Base-by-base conservation (phyloP, 2,888 invertebrate genomes). In the Ischnura elegans region DNA sequence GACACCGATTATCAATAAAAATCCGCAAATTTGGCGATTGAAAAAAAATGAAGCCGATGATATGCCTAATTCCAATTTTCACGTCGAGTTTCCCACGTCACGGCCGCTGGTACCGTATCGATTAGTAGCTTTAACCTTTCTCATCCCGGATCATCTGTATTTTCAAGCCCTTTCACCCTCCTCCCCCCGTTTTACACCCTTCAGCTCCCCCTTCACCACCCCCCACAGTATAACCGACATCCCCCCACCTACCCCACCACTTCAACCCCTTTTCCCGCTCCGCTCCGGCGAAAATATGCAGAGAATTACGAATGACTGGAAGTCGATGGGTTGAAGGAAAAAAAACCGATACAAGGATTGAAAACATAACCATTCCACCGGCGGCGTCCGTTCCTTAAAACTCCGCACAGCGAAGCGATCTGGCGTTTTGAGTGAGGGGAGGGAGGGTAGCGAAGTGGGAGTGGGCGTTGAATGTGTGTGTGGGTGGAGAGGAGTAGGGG, bases 301-400 rank as follows among this genome's bases (percentile, higher is more conserved):
- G 25, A 45, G 61, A 90, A 90, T 61, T 43, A 86, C 86, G 86
- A 86, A 46, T 86, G 45, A 86, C 86, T 55, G 55, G 36, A 90
- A 90, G 61, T 66, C 90, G 90, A 66, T 43, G 90, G 43, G 61
- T 16, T 66, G 51, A 51, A 51, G 51, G 51, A 90, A 87, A 66
- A 90, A 61, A 90, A 90, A 90, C 87, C 90, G 61, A 90, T 90
- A 61, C 66, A 43, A 61, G 21, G 36, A 51, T 87, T 36, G 61
- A 90, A 66, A 90, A 61, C 43, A 66, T 43, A 61, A 90, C 66
- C 90, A 61, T 45, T 61, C 43, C 55, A 43, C 76, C 61, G 6
- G 90, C 42, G 61, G 42, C 90, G 90, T 42, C 43, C 42, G 16
- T 61, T 61, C 61, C 61, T 55, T 43, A 43, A n/a, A 61, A 66